Percentiles rank a stretch among this genome's conserved stretches.
phyloP scores from a whole-genome alignment of 30 jellyfish, hydroid and myxozoan species.

The Cassiopea andromeda region DNA sequence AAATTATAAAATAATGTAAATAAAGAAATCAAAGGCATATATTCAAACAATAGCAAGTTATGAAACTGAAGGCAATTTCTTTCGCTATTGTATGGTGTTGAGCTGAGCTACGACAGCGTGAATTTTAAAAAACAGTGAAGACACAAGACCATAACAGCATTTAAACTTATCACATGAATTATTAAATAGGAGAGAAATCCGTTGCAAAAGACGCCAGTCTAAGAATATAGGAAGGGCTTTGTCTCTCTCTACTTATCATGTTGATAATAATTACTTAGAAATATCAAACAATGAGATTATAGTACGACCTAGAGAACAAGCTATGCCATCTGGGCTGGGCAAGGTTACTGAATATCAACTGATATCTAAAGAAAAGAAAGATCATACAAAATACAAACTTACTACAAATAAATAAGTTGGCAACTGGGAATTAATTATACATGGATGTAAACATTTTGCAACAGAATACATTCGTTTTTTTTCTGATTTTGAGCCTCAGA shows the following conservation, averaged over 20 bases:
- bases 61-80: no score
- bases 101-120: neutral
- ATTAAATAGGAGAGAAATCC: neutral
- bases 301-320: neutral
- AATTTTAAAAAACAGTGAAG: neutral
- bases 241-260: neutral
- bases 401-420: no score
- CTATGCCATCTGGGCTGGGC: neutral
- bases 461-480: no score
- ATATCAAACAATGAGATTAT: neutral
- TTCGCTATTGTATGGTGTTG: neutral
- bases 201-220: slow-evolving; percentile 1
- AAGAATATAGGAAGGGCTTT: neutral
- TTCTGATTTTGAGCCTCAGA: no score
- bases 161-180: neutral
- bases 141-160: neutral
- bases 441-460: no score
- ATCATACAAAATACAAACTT: no score
- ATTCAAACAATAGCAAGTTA: no score
- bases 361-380: no score
- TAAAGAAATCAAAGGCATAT: no score
- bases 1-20: no score
- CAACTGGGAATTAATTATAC: no score
- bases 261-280: neutral
- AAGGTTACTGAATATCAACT: no score